Conservation (phyloP, 2,888 invertebrate genomes). For the Baccha elongata region DNA sequence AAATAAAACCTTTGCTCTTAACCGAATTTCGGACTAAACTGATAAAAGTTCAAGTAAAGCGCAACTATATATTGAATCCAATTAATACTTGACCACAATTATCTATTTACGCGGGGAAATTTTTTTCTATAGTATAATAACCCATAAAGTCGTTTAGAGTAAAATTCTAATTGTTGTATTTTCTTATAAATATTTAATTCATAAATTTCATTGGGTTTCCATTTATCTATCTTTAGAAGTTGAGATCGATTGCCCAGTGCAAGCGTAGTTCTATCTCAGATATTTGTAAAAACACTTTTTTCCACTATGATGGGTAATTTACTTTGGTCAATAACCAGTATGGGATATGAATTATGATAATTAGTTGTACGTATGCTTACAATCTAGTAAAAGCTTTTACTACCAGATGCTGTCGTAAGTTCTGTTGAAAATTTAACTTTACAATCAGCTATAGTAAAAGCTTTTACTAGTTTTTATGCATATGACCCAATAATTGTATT, state of each 20-base stretch:
- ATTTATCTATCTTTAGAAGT: slow-evolving; percentile 15
- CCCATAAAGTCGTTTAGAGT: slow-evolving; percentile 32
- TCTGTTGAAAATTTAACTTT: too few relatives aligned
- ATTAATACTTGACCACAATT: slow-evolving; percentile 53
- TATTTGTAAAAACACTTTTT: background rate
- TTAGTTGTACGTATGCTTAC: too few relatives aligned
- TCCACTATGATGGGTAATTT: slow-evolving; percentile 5
- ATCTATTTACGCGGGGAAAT: slow-evolving; percentile 56
- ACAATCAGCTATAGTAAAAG: too few relatives aligned
- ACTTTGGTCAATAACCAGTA: slow-evolving; percentile 5
- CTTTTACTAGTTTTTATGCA: too few relatives aligned
- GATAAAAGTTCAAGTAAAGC: slow-evolving; percentile 42
- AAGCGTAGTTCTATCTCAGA: background rate
- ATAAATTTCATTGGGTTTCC: background rate
- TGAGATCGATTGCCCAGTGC: slow-evolving; percentile 4
- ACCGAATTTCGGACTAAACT: slow-evolving; percentile 54
- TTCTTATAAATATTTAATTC: slow-evolving; percentile 60
- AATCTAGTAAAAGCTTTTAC: too few relatives aligned
- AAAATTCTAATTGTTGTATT: slow-evolving; percentile 48
- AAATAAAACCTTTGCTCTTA: slow-evolving; percentile 38
- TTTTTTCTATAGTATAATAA: slow-evolving; percentile 46
- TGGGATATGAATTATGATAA: slow-evolving; percentile 20
- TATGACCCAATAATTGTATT: too few relatives aligned
- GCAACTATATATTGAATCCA: slow-evolving; percentile 62
- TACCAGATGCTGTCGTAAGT: too few relatives aligned